Evolutionary conservation across 1,140 invertebrate genomes (phyloP).

Genomic region (Galleria mellonella): DNA sequence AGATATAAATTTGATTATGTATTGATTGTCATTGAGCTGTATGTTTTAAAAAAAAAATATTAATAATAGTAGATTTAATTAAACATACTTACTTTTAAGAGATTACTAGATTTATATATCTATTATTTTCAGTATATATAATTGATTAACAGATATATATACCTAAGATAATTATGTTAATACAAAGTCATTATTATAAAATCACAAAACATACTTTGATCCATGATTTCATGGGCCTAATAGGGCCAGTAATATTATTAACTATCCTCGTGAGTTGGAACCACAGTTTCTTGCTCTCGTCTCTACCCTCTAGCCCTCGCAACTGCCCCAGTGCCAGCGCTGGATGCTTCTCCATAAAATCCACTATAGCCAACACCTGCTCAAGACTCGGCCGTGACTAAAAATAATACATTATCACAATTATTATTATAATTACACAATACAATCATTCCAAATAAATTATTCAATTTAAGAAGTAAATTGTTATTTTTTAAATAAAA

Average conservation of each 20-base stretch:
- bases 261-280: conserved; percentile 45
- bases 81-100: no score
- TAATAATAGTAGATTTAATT: no score
- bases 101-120: no score
- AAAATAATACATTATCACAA: conserved; percentile 12
- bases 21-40: no score
- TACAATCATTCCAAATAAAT: no score
- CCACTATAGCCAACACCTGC: conserved; percentile 56
- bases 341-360: conserved; percentile 63
- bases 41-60: no score
- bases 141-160: no score
- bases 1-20: no score
- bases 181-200: no score
- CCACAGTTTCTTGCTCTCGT: conserved; percentile 60
- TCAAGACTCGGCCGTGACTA: conserved; percentile 57
- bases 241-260: conserved; percentile 50
- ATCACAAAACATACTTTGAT: conserved; percentile 36
- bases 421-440: neutral
- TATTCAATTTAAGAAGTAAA: no score
- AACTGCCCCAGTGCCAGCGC: conserved; percentile 45
- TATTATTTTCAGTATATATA: no score
- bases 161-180: no score
- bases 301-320: conserved; percentile 48
- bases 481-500: neutral
- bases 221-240: conserved; percentile 60